A percentile compares a stretch with the other conserved stretches of the same genome.
These are phyloP conservation scores for Drosophila hamatofila DNA, from an alignment of 2,888 invertebrate genomes.

Conservation along the genomic window DNA sequence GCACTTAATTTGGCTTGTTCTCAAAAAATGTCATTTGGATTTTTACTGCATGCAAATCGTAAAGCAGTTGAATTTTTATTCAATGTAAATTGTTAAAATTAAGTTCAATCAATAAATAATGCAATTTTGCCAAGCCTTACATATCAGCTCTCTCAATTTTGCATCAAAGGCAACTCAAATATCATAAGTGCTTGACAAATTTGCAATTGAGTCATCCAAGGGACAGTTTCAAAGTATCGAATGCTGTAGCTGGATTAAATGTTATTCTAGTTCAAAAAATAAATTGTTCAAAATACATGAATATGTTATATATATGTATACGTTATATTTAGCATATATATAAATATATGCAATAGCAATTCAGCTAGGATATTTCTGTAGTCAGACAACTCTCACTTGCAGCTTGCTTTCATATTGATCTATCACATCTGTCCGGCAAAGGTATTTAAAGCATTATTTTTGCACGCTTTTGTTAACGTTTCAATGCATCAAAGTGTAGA, in stretches of 20 bases:
- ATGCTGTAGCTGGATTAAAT: not conserved
- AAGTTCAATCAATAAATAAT: not conserved
- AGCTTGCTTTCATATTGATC: not conserved
- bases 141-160: too few species aligned
- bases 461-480: not conserved
- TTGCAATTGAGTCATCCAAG: too few species aligned
- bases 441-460: conserved; percentile 15
- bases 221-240: too few species aligned
- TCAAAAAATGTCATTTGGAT: too few species aligned
- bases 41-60: too few species aligned
- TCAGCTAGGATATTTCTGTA: not conserved
- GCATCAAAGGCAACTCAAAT: too few species aligned
- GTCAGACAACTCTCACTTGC: not conserved
- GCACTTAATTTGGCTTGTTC: too few species aligned
- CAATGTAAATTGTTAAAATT: not conserved
- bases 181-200: too few species aligned
- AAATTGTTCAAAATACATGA: not conserved
- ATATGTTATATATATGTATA: not conserved
- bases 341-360: not conserved
- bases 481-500: not conserved
- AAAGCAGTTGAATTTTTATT: not conserved
- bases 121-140: not conserved
- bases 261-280: not conserved
- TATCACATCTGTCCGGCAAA: not conserved
- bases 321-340: not conserved